Conservation (phyloP, 2,888 invertebrate species). For the Gisinianus flammeolus region DNA sequence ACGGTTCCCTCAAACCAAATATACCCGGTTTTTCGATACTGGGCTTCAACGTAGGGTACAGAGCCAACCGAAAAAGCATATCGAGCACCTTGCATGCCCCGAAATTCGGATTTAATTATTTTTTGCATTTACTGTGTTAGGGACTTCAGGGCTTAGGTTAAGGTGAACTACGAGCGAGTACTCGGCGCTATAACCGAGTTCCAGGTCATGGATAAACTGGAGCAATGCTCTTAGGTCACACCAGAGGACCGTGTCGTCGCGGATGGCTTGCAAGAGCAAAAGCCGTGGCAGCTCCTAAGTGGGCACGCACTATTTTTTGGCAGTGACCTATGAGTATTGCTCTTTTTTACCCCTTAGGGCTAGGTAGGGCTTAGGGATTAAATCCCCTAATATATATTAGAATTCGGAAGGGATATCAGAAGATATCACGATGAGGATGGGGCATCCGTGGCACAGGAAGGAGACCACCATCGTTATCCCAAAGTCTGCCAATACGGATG, state of each 20-base stretch:
- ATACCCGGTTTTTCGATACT: background rate
- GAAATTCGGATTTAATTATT: background rate
- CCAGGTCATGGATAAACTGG: too few species aligned
- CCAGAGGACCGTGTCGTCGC: background rate
- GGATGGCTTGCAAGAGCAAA: background rate
- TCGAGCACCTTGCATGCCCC: background rate
- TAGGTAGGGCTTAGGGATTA: too few species aligned
- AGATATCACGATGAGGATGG: too few species aligned
- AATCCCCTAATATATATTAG: too few species aligned
- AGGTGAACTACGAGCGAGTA: background rate
- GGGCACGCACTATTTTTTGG: too few species aligned
- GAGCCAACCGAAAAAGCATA: background rate
- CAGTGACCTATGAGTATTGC: too few species aligned
- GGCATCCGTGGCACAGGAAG: background rate
- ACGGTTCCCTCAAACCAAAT: background rate
- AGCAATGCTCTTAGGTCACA: too few species aligned
- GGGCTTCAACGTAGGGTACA: background rate
- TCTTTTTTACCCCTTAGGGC: too few species aligned
- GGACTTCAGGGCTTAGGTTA: background rate
- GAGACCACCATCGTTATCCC: background rate
- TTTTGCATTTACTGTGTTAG: too few species aligned
- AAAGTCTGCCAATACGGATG: background rate
- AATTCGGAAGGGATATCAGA: too few species aligned
- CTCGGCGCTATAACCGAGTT: background rate
- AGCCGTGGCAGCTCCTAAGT: too few species aligned